A percentile compares a stretch with the other conserved stretches of the same genome.
phyloP scores from a whole-genome alignment of 1,140 invertebrate species.

The Antheraea pernyi region DNA sequence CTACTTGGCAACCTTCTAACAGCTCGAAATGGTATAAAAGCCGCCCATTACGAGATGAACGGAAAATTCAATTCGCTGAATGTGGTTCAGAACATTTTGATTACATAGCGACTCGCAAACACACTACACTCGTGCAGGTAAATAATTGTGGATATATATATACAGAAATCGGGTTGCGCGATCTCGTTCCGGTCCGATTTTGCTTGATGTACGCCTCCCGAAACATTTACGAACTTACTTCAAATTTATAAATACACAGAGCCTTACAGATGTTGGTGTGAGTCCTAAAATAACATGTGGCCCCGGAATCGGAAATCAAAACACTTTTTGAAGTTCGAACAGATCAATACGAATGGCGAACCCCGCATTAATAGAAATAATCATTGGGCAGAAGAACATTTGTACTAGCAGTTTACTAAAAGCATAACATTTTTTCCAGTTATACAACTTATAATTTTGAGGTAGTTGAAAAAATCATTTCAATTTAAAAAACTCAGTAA shows the following conservation, averaged over 20 bases:
- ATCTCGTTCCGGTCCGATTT: slow-evolving; percentile 24
- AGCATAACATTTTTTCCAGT: background rate
- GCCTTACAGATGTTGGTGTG: background rate
- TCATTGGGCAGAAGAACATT: background rate
- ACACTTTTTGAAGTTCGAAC: slow-evolving; percentile 8
- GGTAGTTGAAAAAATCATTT: too few species aligned
- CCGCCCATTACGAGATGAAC: slow-evolving; percentile 38
- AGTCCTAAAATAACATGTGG: slow-evolving; percentile 14
- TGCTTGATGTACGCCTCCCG: background rate
- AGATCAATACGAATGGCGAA: slow-evolving; percentile 7
- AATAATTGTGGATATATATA: slow-evolving; percentile 27
- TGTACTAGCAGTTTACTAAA: background rate
- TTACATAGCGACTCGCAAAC: slow-evolving; percentile 34
- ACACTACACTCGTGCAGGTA: slow-evolving; percentile 30
- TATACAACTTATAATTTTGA: background rate
- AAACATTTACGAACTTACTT: slow-evolving; percentile 3
- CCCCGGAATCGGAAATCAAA: background rate
- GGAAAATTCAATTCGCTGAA: slow-evolving; percentile 34
- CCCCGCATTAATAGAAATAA: background rate
- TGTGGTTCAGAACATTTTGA: slow-evolving; percentile 37
- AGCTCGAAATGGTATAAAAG: slow-evolving; percentile 26
- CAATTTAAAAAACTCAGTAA: too few species aligned
- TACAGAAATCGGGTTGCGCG: slow-evolving; percentile 26
- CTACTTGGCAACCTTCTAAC: slow-evolving; percentile 20
- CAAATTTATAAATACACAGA: slow-evolving; percentile 10